A percentile compares a stretch with the other conserved stretches of the same genome.
Evolutionary conservation across 2,888 invertebrate species (phyloP).

Genomic region (Drosophila paucipuncta): DNA sequence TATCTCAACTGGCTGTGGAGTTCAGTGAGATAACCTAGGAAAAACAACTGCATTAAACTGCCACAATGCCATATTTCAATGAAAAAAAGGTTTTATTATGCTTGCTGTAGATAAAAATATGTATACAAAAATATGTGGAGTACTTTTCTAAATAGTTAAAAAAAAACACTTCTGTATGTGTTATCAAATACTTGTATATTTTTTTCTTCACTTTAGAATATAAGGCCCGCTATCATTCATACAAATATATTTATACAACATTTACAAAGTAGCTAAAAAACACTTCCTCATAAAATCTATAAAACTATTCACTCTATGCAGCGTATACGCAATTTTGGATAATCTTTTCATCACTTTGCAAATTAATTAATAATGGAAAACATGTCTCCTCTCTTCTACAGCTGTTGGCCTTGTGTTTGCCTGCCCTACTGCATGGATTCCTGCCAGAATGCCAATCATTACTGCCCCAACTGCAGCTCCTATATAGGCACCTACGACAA

Average conservation of each 20-base stretch:
- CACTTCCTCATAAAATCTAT: background rate
- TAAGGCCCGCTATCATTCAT: background rate
- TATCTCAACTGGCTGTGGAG: constrained; percentile 52
- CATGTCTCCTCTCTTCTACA: constrained; percentile 31
- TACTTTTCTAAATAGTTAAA: background rate
- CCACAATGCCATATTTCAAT: constrained; percentile 22
- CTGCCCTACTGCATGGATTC: constrained; percentile 87
- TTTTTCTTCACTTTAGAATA: background rate
- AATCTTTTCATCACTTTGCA: background rate
- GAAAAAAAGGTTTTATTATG: constrained; percentile 3
- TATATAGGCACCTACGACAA: constrained; percentile 86
- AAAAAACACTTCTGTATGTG: background rate
- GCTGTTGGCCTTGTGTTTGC: constrained; percentile 87
- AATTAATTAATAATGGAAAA: background rate
- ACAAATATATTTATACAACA: background rate
- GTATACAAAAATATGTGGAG: background rate
- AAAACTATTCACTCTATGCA: background rate
- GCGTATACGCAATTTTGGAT: background rate
- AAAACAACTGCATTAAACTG: constrained; percentile 26
- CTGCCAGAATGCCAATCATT: constrained; percentile 87
- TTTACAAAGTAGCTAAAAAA: background rate
- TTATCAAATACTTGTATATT: background rate
- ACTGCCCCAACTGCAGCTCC: constrained; percentile 87
- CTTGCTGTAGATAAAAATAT: background rate
- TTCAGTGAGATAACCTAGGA: constrained; percentile 52